These are phyloP conservation scores for Recurvirostra avosetta DNA, from an alignment of 2,113 vertebrate species.

Conservation along the genomic window DNA sequence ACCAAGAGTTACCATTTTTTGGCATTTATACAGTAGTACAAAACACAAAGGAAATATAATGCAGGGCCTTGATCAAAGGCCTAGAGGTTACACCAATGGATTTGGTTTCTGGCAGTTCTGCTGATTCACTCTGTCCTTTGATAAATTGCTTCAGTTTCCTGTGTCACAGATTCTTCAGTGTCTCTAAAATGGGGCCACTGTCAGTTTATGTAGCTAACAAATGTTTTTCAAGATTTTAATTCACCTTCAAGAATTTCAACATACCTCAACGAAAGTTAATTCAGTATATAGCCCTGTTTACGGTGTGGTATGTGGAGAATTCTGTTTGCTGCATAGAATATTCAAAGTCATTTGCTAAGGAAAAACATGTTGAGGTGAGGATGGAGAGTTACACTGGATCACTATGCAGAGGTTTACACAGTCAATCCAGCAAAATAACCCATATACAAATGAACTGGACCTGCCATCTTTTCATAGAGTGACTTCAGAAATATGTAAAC, in stretches of 20 bases:
- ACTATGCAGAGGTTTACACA: background rate
- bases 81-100: background rate
- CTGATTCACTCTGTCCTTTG: background rate
- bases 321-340: background rate
- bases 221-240: background rate
- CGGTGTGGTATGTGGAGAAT: background rate
- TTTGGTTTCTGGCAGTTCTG: background rate
- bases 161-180: background rate
- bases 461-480: background rate
- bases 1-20: background rate
- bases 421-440: background rate
- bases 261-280: background rate
- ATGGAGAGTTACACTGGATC: background rate
- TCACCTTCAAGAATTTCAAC: background rate
- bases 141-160: background rate
- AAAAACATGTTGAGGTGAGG: fast-evolving
- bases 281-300: background rate
- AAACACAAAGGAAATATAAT: background rate
- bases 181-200: background rate
- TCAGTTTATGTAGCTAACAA: background rate
- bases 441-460: background rate
- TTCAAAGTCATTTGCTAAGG: background rate
- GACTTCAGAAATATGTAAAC: background rate
- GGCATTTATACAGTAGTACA: background rate
- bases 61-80: background rate